Percentiles rank a stretch among this genome's conserved stretches.
These are phyloP conservation scores for Nesometra sesokonis DNA, from an alignment of 35 echinoderm and acorn worm species.

Conservation along the genomic window DNA sequence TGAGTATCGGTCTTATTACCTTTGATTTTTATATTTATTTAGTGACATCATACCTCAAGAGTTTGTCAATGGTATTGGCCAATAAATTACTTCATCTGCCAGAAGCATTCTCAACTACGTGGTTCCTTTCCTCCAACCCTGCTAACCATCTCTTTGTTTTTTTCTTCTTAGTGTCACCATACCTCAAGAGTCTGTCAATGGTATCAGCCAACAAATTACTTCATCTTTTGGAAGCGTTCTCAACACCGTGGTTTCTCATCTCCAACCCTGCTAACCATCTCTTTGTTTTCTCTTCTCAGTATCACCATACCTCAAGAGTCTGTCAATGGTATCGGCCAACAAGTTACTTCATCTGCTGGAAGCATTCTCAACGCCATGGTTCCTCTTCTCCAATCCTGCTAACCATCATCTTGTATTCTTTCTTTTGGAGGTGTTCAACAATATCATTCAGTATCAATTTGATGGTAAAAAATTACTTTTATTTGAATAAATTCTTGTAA, in stretches of 20 bases:
- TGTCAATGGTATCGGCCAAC: conserved; percentile 97
- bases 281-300: conserved; percentile 31
- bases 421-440: conserved; percentile 93
- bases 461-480: conserved; percentile 65
- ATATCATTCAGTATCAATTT: conserved; percentile 99
- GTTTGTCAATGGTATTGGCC: conserved; percentile 87
- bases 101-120: conserved; percentile 92
- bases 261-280: background rate
- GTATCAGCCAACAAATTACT: conserved; percentile 86
- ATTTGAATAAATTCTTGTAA: too few species aligned
- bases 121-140: conserved; percentile 65
- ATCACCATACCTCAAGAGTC: conserved; percentile 90
- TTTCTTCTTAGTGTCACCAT: conserved; percentile 65
- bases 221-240: conserved; percentile 92
- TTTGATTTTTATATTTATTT: too few species aligned
- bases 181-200: conserved; percentile 98
- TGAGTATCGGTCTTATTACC: too few species aligned
- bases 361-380: conserved; percentile 97
- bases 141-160: too few species aligned
- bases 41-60: conserved; percentile 95
- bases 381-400: conserved; percentile 86
- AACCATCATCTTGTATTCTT: conserved; percentile 98
- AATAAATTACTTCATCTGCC: conserved; percentile 87
- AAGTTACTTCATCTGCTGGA: conserved; percentile 91
- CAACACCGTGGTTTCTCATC: conserved; percentile 92